Evolutionary conservation across 2,888 invertebrate species (phyloP), one percentile per base, ranked within the genome.

Genomic region (Coelinius sp.): DNA sequence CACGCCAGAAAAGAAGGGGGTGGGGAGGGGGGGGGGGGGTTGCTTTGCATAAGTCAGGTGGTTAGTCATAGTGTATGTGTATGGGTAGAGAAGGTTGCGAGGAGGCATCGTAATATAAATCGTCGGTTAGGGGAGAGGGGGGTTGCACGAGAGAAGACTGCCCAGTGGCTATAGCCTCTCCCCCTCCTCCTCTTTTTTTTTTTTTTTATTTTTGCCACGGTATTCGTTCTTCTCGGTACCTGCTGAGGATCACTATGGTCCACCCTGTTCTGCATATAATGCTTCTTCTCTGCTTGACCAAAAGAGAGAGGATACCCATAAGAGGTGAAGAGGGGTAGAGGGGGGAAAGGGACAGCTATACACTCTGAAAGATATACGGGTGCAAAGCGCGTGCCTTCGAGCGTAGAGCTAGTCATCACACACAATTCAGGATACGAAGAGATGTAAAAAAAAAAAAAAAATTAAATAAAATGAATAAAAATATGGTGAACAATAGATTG

Each of bases 241-340:
- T 59, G 77, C 78, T 71, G 72, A 70, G 78, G 77, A 79, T 81
- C 84, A 79, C 80, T 82, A 82, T 81, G 83, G 84, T 84, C 81
- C 81, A 82, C 82, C 83, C 86, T 86, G 81, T 80, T 86, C 86
- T 86, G 86, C 86, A 85, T 86, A 86, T 86, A 86, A 86, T 86
- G 85, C 84, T 79, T 76, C 77, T 24, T 12, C 25, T 25, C 53
- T 56, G 31, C 31, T 6, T 41, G 59, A 31, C 59, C 59, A 31
- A 31, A 59, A 35, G 35, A 31, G 35, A n/a, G n/a, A n/a, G n/a
- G n/a, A n/a, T n/a, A n/a, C 14, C 63, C 38, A 41, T 41, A 63
- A 63, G 63, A 63, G 38, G 38, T 8, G 41, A 41, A n/a, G 41
- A n/a, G 41, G 41, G 41, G 41, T 10, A n/a, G 41, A 10, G 35